Percentiles rank a stretch among this genome's conserved stretches.
These are phyloP conservation scores for Ptilodon capucinus DNA, from an alignment of 2,888 invertebrate genomes.

Conservation along the genomic window DNA sequence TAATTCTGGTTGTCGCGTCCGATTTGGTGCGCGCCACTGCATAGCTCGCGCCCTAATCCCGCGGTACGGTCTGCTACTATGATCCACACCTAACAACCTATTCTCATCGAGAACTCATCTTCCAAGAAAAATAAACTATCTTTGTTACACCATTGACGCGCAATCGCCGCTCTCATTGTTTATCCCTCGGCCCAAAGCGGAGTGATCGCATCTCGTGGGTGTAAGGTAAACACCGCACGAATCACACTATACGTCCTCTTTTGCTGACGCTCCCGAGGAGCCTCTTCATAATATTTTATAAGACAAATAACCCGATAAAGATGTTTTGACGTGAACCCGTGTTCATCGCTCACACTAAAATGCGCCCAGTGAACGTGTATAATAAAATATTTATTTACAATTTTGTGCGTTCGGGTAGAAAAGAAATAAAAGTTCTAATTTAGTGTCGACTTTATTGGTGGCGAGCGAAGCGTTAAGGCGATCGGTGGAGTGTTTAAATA, in stretches of 20 bases:
- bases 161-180: constrained; percentile 80
- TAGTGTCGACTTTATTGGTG: constrained; percentile 79
- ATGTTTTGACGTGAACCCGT: constrained; percentile 82
- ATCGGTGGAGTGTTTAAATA: constrained; percentile 63
- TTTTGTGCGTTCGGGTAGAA: constrained; percentile 67
- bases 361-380: constrained; percentile 78
- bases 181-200: constrained; percentile 73
- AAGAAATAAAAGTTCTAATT: constrained; percentile 74
- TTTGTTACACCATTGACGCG: constrained; percentile 73
- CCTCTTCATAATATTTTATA: constrained; percentile 82
- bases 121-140: constrained; percentile 75
- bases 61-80: constrained; percentile 64
- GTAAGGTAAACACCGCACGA: constrained; percentile 78
- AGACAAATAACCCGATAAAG: constrained; percentile 83
- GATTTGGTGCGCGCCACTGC: constrained; percentile 67
- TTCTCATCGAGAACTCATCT: constrained; percentile 67
- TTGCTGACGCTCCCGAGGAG: constrained; percentile 80
- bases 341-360: constrained; percentile 82
- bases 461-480: constrained; percentile 76
- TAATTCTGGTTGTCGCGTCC: constrained; percentile 71
- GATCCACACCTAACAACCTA: constrained; percentile 61
- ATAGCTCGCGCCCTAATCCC: constrained; percentile 64
- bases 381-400: constrained; percentile 80
- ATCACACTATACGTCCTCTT: constrained; percentile 76
- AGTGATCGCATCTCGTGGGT: constrained; percentile 77